A percentile compares a stretch with the other conserved stretches of the same genome.
These are phyloP conservation scores for Danio rerio DNA, from an alignment of 2,113 vertebrate genomes.

Conservation along the genomic window GRCz12tu NC_133192.1:25980501-25981000, in stretches of 20 bases:
- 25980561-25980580: background rate
- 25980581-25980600: background rate
- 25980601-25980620: background rate
- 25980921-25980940: slow-evolving; percentile 90
- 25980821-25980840: slow-evolving; percentile 96
- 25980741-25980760: background rate
- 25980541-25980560: background rate
- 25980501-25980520: slow-evolving; percentile 84
- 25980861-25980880: slow-evolving; percentile 88
- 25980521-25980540: slow-evolving; percentile 80
- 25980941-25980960: slow-evolving; percentile 92
- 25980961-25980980: slow-evolving; percentile 94
- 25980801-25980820: slow-evolving; percentile 95
- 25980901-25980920: slow-evolving; percentile 88
- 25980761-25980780: slow-evolving; percentile 69
- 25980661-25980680: too few relatives aligned
- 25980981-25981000: slow-evolving; percentile 70
- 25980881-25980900: slow-evolving; percentile 87
- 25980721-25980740: background rate
- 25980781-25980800: slow-evolving; percentile 90
- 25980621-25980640: background rate
- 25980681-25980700: too few relatives aligned
- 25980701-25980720: background rate
- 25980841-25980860: slow-evolving; percentile 92
- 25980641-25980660: background rate